Base-by-base conservation (phyloP, 2,888 invertebrate genomes). In the Sesia apiformis region DNA sequence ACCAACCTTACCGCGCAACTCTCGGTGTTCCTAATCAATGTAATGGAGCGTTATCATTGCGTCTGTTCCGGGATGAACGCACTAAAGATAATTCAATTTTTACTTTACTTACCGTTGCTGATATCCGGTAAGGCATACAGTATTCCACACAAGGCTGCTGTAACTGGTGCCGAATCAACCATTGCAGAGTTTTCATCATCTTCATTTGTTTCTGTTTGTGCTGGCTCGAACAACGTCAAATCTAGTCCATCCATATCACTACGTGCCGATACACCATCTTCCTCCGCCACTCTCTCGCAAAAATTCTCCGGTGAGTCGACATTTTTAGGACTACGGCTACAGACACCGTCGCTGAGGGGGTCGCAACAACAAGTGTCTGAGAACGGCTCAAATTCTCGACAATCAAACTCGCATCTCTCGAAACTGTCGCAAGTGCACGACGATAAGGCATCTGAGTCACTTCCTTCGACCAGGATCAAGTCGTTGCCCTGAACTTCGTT, bases 171-270 rank as follows among this genome's bases (percentile, higher is more conserved):
- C 39, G 66, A 59, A 55, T 72, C 75, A 55, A 65, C 72, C 40
- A 67, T 60, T 51, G 65, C 60, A 38, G 62, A 64, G 55, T 67
- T 68, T 40, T 63, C 74, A 43, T 49, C 52, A 58, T 72, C 71
- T 60, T 77, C 78, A 56, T 71, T 74, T 40, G 65, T 64, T 57
- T 84, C 85, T 54, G 67, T 67, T 69, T 78, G 82, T 53, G 92
- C 92, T 52, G 92, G 92, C 74, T 93, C 93, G 75, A 93, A 93
- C 63, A 93, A 79, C 59, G 92, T 88, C 70, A 93, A 83, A 80
- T 93, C 93, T 63, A 93, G 84, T 60, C 93, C 93, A 63, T 93
- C 93, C 91, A 93, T 91, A 76, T 93, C 93, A 74, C 90, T 90
- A 41, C 89, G 76, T 51, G 87, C 78, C 53, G 90, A 85, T 39